Base-by-base conservation (phyloP, 2,888 invertebrate genomes). In the Torymus auratus region DNA sequence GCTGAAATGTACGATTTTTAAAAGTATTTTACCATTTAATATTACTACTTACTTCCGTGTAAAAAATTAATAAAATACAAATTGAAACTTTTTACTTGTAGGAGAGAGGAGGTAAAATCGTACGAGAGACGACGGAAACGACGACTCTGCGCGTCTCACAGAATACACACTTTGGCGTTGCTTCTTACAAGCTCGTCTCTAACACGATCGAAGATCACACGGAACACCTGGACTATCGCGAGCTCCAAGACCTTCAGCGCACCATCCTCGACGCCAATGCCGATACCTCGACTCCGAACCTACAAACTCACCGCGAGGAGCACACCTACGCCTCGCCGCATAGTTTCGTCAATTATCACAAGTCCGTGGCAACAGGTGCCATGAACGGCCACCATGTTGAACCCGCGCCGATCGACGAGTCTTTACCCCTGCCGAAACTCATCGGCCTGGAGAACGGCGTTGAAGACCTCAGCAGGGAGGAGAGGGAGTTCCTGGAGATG, bases 111-210 rank as follows among this genome's bases (percentile, higher is more conserved):
- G 92, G 92, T 7, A 92, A 92, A 85, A 91, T 93, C 14, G 91
- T 91, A 0, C 92, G 91, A 81, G 93, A 92, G 87, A 91, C 92
- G 1, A 92, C 92, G 3, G 93, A 92, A 84, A 92, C 92, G n/a
- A 92, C 92, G 17, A 92, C 92, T 80, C 88, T 93, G 28, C 91
- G 92, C 74, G 92, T 93, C 5, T 92, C 92, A 20, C 93, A 93
- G 80, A 91, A 92, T 69, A 92, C 92, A 78, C 91, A 91, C 17
- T 85, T 92, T 72, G 92, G 92, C 3, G 91, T 93, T n/a, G 89
- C 92, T 15, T 93, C 93, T 1, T 93, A 92, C 86, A 92, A 93
- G 20, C 85, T 93, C 64, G 92, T 91, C 50, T 92, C 93, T 0
- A 93, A 93, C 84, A 92, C 91, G 0, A 88, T 92, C 2, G 87